Base-by-base conservation (phyloP, 2,797 vertebrate genomes). In the Tokudaia tokunoshimensis region DNA sequence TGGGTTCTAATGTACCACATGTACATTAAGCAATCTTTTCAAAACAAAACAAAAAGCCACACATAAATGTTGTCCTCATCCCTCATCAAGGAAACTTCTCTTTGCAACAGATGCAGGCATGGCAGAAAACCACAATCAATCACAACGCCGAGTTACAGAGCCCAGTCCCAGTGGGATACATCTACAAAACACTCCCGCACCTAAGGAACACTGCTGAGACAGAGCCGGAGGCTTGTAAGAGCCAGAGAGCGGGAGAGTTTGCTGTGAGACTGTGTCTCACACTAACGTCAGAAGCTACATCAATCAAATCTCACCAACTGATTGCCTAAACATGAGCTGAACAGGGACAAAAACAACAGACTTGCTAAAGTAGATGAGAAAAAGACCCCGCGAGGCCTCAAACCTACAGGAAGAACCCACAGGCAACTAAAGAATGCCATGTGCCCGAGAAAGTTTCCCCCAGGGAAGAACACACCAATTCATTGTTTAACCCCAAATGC, bases 381-480 rank as follows among this genome's bases (percentile, higher is more conserved):
- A 47, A 9, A n/a, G 63, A 24, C 44, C 61, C 13, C 0, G 7
- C 0, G 3, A 24, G 44, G 11, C 24, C 44, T 22, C 83, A n/a
- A 24, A 7, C 44, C 31, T n/a, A 67, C 19, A 15, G 20, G 34
- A 67, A 67, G 31, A 67, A 85, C 31, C 31, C 22, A 44, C 29
- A 31, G 83, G 6, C 61, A 22, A 50, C 19, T 34, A 41, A 44
- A 10, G 81, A 81, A 81, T 19, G 57, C 22, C 17, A 7, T 1
- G 4, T 31, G 14, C 10, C 2, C 9, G 57, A 19, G 24, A 31
- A 14, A 10, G 14, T 31, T 29, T 61, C 17, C 19, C 61, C 63
- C 61, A 24, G 12, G 29, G 31, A 85, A 50, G 44, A 67, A 1
- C 44, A 50, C 11, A 67, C 29, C 12, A 22, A 34, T 20, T 85